phyloP scores from a whole-genome alignment of 2,797 vertebrate species.

The Tachyglossus aculeatus region DNA sequence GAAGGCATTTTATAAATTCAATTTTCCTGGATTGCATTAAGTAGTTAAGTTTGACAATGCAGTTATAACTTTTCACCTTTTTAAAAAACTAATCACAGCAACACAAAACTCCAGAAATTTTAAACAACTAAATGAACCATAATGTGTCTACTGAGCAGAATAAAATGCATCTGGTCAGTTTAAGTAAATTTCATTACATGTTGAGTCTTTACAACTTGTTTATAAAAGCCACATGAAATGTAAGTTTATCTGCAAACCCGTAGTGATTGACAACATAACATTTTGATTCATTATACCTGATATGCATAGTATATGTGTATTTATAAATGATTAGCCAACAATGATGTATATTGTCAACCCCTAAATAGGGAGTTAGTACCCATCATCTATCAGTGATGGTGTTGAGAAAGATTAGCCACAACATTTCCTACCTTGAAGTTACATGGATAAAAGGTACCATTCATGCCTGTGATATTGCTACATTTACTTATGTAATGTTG shows the following conservation, averaged over 20 bases:
- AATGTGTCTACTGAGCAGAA: constrained; percentile 40
- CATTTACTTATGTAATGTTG: neutral
- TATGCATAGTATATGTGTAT: constrained; percentile 48
- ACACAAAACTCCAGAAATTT: constrained; percentile 46
- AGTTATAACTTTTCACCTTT: neutral
- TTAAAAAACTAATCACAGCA: constrained; percentile 56
- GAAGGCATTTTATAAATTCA: neutral
- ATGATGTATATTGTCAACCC: no score
- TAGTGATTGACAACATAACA: constrained; percentile 41
- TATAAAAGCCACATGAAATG: constrained; percentile 41
- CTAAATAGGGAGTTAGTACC: constrained; percentile 28
- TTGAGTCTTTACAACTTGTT: constrained; percentile 44
- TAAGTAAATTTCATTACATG: constrained; percentile 44
- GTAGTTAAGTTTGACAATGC: neutral
- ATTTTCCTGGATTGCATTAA: neutral
- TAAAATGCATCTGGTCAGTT: constrained; percentile 31
- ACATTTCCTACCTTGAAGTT: neutral
- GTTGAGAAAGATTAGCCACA: neutral
- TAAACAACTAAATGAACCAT: no score
- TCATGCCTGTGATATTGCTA: neutral
- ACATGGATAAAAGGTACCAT: neutral
- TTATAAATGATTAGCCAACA: constrained; percentile 66
- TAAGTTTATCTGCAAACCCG: constrained; percentile 17
- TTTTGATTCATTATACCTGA: constrained; percentile 43
- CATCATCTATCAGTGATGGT: constrained; percentile 16